Conservation (phyloP, 2,797 vertebrate species). For the Leucoraja ocellata region DNA sequence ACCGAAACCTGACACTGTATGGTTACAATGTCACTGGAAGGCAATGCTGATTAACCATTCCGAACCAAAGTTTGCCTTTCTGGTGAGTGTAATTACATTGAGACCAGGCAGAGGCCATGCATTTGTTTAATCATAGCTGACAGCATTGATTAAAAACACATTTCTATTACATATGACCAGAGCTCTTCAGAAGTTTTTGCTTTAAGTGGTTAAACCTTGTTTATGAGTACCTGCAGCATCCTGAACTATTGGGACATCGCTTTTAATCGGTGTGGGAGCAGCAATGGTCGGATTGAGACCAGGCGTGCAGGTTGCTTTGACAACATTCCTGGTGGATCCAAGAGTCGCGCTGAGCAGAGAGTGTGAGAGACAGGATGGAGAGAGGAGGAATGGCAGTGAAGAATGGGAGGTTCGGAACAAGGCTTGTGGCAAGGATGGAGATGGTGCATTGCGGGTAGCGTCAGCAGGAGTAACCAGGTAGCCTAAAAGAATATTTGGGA, state of each 20-base stretch:
- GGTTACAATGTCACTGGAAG: no score
- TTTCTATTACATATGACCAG: neutral
- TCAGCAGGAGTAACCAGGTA: constrained; percentile 79
- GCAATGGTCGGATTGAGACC: constrained; percentile 92
- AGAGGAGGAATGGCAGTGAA: constrained; percentile 90
- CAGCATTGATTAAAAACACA: constrained; percentile 4
- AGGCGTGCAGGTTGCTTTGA: constrained; percentile 91
- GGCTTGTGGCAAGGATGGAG: constrained; percentile 79
- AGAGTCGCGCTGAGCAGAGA: constrained; percentile 98
- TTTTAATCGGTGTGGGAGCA: constrained; percentile 95
- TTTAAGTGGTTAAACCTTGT: constrained; percentile 4
- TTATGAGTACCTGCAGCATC: constrained; percentile 89
- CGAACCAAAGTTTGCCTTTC: no score
- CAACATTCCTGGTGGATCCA: constrained; percentile 94
- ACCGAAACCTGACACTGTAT: no score
- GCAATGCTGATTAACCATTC: no score
- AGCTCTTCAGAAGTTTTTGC: neutral
- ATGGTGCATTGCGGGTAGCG: constrained; percentile 71
- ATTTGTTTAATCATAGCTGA: neutral
- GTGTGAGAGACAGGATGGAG: constrained; percentile 98
- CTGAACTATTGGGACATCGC: constrained; percentile 98
- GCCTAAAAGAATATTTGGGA: constrained; percentile 80
- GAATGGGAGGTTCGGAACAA: constrained; percentile 83
- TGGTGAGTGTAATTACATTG: no score
- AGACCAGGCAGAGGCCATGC: neutral